Conservation (phyloP, 2,888 invertebrate species). For the Dynastes tityus region DNA sequence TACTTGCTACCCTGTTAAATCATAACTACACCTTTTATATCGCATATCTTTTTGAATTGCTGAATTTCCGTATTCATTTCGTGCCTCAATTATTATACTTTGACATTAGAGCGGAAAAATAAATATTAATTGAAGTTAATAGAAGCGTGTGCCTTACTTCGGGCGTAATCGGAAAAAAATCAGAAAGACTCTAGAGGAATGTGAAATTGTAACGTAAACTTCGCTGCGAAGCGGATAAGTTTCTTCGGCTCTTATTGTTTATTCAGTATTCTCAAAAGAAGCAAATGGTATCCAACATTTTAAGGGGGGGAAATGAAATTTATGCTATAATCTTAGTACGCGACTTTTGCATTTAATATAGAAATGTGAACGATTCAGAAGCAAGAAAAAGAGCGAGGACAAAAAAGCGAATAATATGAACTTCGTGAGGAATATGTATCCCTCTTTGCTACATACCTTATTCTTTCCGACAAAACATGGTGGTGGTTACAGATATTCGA, state of each 20-base stretch:
- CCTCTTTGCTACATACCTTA: no score
- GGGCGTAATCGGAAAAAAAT: background rate
- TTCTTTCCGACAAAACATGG: no score
- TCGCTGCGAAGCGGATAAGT: background rate
- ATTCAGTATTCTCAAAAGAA: constrained; percentile 24
- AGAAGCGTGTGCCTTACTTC: background rate
- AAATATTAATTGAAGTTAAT: constrained; percentile 9
- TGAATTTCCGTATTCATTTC: background rate
- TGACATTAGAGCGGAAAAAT: constrained; percentile 3
- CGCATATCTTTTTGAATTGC: no score
- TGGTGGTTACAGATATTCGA: no score
- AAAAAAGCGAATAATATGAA: no score
- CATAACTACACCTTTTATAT: background rate
- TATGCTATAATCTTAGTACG: background rate
- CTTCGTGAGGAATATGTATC: no score
- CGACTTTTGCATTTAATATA: background rate
- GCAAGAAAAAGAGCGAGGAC: no score
- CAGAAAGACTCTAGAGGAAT: background rate
- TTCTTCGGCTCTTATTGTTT: constrained; percentile 26
- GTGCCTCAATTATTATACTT: background rate
- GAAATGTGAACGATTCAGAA: background rate
- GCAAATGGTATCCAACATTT: background rate
- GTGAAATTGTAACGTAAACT: constrained; percentile 17
- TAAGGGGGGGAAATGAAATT: background rate
- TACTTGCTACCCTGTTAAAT: background rate